Evolutionary conservation across 2,797 vertebrate genomes (phyloP), one percentile per base, ranked within the genome.

Genomic region (Manis javanica): DNA sequence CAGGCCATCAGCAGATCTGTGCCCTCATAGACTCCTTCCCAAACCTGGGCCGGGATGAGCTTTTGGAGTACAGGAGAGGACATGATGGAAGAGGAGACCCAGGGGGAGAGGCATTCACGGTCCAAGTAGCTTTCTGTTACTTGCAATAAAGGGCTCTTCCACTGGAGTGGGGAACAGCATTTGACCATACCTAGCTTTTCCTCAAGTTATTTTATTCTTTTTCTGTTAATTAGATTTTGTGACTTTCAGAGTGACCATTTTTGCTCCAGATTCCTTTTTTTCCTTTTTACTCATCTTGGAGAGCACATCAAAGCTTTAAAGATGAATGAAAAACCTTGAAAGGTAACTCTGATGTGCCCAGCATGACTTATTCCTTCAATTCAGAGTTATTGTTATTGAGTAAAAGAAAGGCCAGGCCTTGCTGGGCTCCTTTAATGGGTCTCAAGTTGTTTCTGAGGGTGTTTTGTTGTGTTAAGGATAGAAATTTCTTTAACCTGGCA

Each of bases 231-330:
- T 63, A 55, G 42, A 63, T 23, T 71, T 26, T 74, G n/a, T 87
- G 84, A 87, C 78, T 71, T 96, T 82, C 24, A 51, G 29, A 75
- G 63, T 64, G 72, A 78, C 69, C 1, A 0, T 24, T n/a, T 89
- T 91, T 72, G 49, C 53, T 77, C 42, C n/a, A 77, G 19, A 49
- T 86, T 34, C 15, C 31, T 59, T 16, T 51, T 8, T 15, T n/a
- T 0, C 2, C 3, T 18, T 82, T 85, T n/a, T 82, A 49, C 72
- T 88, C 42, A 37, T 77, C 85, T 94, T 91, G 24, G 64, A 87
- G 34, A 83, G 34, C 55, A 90, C 77, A 85, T 82, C 57, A 72
- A 37, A 79, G 82, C 55, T 95, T 81, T 79, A 59, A 93, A 79
- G 74, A 85, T 55, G 82, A 55, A 34, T 71, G 68, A 46, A 26